phyloP scores from a whole-genome alignment of 2,888 invertebrate genomes.

The Xylocampa areola region DNA sequence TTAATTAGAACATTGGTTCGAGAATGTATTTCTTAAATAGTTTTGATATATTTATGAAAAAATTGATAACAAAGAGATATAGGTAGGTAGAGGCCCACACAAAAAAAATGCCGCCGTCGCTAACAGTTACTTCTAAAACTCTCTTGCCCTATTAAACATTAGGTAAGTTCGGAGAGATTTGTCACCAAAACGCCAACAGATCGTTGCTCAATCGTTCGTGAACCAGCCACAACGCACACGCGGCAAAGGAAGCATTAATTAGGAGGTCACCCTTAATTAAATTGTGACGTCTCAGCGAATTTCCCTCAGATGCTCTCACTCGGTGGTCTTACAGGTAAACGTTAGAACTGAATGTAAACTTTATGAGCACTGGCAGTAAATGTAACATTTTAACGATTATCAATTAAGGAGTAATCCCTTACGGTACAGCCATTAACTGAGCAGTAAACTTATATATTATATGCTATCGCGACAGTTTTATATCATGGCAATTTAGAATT shows the following conservation, averaged over 20 bases:
- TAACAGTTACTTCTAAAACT: constrained; percentile 18
- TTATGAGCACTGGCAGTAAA: constrained; percentile 72
- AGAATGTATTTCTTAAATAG: constrained; percentile 17
- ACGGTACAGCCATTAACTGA: constrained; percentile 60
- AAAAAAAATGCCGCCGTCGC: constrained; percentile 31
- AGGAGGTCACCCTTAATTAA: constrained; percentile 81
- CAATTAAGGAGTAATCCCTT: constrained; percentile 61
- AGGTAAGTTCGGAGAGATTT: constrained; percentile 41
- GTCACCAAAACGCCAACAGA: constrained; percentile 67
- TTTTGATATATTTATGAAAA: constrained; percentile 1
- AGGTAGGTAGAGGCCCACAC: background rate
- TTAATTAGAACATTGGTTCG: constrained; percentile 52
- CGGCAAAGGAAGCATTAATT: constrained; percentile 76
- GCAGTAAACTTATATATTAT: constrained; percentile 49
- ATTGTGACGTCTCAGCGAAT: constrained; percentile 88
- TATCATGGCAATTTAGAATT: constrained; percentile 44
- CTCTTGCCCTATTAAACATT: constrained; percentile 45
- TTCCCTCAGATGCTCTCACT: constrained; percentile 66
- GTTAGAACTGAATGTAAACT: constrained; percentile 66
- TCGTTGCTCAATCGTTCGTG: constrained; percentile 71
- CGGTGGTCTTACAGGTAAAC: constrained; percentile 79
- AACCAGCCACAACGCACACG: constrained; percentile 59
- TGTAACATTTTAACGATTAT: constrained; percentile 72
- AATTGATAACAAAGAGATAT: too few species aligned
- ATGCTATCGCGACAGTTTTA: constrained; percentile 60